A percentile compares a stretch with the other conserved stretches of the same genome.
phyloP scores from a whole-genome alignment of 2,113 vertebrate species.

The Cygnus buccinator region DNA sequence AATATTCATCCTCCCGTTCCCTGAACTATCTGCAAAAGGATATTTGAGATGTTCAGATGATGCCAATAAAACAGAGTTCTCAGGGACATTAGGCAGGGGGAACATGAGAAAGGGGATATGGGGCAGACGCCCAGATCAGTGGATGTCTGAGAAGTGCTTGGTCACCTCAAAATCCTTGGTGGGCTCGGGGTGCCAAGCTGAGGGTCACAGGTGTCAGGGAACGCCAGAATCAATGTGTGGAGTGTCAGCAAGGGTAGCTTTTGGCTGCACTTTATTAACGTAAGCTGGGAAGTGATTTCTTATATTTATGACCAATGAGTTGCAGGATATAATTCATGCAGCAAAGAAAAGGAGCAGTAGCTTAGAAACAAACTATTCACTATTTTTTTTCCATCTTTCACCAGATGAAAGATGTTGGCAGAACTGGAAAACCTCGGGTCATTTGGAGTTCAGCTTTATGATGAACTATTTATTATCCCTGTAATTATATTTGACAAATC shows the following conservation, averaged over 20 bases:
- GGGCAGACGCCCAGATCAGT: fast-evolving
- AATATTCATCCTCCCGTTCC: not conserved
- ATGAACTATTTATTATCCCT: not conserved
- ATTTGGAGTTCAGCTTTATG: not conserved
- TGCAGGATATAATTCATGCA: not conserved
- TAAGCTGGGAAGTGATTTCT: not conserved
- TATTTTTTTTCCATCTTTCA: not conserved
- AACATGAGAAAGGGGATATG: not conserved
- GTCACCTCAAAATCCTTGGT: not conserved
- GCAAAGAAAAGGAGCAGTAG: not conserved
- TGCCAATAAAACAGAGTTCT: not conserved
- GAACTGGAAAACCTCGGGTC: not conserved
- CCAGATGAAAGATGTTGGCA: not conserved
- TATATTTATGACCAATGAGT: not conserved
- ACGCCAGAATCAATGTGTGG: not conserved
- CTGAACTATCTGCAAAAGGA: not conserved
- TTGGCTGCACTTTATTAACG: not conserved
- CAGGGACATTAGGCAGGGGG: fast-evolving
- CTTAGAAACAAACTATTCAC: not conserved
- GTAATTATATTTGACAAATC: not conserved
- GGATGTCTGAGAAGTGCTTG: not conserved
- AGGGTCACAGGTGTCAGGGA: not conserved
- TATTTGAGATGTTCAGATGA: not conserved
- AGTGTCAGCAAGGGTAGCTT: not conserved
- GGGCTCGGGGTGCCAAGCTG: not conserved